phyloP scores from a whole-genome alignment of 2,888 invertebrate genomes.

The Himalopsyche anomala region DNA sequence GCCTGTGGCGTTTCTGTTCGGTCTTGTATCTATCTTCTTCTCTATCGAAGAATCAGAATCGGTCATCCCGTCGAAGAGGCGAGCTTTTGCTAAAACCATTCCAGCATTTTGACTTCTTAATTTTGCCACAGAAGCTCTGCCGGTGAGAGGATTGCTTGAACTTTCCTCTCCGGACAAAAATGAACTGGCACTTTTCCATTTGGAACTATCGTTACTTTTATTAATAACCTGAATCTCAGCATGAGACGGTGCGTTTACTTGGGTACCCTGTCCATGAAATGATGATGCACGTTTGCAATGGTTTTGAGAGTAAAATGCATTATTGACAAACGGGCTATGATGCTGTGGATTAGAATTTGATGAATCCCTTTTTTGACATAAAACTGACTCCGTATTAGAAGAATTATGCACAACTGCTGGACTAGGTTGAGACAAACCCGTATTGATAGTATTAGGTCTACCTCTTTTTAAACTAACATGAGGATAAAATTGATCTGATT shows the following conservation, averaged over 20 bases:
- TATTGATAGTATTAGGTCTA: constrained; percentile 73
- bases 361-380: constrained; percentile 53
- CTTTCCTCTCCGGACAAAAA: constrained; percentile 76
- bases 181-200: constrained; percentile 78
- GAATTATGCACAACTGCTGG: constrained; percentile 41
- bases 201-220: constrained; percentile 68
- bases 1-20: constrained; percentile 70
- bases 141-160: constrained; percentile 74
- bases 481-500: constrained; percentile 73
- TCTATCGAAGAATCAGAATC: constrained; percentile 76
- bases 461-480: constrained; percentile 76
- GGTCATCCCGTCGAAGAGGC: constrained; percentile 80
- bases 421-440: constrained; percentile 69
- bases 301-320: constrained; percentile 46
- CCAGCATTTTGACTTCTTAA: constrained; percentile 86
- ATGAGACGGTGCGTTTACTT: constrained; percentile 69
- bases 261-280: constrained; percentile 69
- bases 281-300: constrained; percentile 69
- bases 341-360: constrained; percentile 39
- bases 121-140: constrained; percentile 84
- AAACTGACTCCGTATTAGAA: constrained; percentile 13
- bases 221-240: constrained; percentile 69
- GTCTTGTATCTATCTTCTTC: constrained; percentile 67
- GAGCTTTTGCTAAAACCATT: constrained; percentile 87
- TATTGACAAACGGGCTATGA: constrained; percentile 27